These are phyloP conservation scores for Chymomyza costata DNA, from an alignment of 1,140 invertebrate species.

Conservation along the genomic window DNA sequence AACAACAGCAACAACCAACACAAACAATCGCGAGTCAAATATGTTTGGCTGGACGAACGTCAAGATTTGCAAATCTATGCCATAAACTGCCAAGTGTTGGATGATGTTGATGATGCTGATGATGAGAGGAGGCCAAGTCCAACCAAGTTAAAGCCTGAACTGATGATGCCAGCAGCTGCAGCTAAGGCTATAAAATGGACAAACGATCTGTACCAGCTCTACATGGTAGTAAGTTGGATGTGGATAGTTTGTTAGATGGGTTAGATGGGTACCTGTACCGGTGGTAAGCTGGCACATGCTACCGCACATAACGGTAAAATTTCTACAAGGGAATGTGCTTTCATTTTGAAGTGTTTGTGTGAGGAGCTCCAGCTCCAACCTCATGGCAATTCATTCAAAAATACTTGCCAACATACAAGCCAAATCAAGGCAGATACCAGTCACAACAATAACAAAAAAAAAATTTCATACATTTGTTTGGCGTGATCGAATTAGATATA, in stretches of 20 bases:
- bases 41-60: slow-evolving; percentile 25
- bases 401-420: slow-evolving; percentile 29
- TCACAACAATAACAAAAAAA: background rate
- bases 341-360: slow-evolving; percentile 71
- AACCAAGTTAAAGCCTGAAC: no score
- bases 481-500: no score
- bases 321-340: slow-evolving; percentile 73
- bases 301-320: slow-evolving; percentile 61
- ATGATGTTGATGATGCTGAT: slow-evolving; percentile 49
- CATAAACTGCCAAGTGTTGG: slow-evolving; percentile 70
- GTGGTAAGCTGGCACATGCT: slow-evolving; percentile 21
- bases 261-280: slow-evolving; percentile 35
- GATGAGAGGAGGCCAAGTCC: slow-evolving; percentile 26
- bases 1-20: slow-evolving; percentile 43
- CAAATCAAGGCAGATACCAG: background rate
- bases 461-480: background rate
- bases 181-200: slow-evolving; percentile 37
- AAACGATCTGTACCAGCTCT: slow-evolving; percentile 61
- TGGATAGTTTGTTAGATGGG: no score
- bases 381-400: slow-evolving; percentile 32
- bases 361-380: slow-evolving; percentile 40
- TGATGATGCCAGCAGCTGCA: slow-evolving; percentile 6
- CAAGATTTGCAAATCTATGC: slow-evolving; percentile 67
- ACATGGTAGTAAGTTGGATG: no score
- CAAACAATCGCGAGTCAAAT: slow-evolving; percentile 51